Percentiles rank a stretch among this genome's conserved stretches.
Evolutionary conservation across 2,888 invertebrate genomes (phyloP).

Genomic region (Nebria salina): DNA sequence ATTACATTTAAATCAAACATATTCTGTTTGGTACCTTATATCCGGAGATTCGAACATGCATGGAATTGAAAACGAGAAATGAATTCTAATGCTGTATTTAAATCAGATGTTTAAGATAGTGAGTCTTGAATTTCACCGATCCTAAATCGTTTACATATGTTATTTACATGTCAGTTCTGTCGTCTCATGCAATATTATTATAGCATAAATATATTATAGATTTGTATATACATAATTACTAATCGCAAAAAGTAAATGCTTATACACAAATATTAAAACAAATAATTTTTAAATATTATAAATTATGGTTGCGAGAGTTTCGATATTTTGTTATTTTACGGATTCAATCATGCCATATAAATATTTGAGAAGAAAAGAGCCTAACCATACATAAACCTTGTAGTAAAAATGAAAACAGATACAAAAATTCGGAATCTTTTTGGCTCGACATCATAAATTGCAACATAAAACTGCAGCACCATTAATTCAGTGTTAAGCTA

Average conservation of each 20-base stretch:
- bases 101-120: too few relatives aligned
- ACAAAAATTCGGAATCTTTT: conserved; percentile 21
- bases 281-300: too few relatives aligned
- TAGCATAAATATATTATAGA: too few relatives aligned
- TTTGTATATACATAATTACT: too few relatives aligned
- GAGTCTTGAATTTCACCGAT: background rate
- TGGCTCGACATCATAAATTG: conserved; percentile 42
- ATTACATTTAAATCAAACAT: conserved; percentile 15
- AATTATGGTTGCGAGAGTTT: too few relatives aligned
- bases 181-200: too few relatives aligned
- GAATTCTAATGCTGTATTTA: background rate
- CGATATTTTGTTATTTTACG: too few relatives aligned
- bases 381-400: background rate
- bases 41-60: conserved; percentile 1
- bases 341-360: too few relatives aligned
- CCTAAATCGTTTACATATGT: background rate
- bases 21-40: conserved; percentile 7
- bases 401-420: background rate
- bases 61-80: background rate
- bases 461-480: conserved; percentile 43
- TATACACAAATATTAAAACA: too few relatives aligned
- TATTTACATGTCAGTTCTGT: too few relatives aligned
- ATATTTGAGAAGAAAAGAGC: background rate
- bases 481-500: conserved; percentile 46
- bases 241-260: too few relatives aligned